Base-by-base conservation (phyloP, 2,113 vertebrate species). In the Gadus chalcogrammus region DNA sequence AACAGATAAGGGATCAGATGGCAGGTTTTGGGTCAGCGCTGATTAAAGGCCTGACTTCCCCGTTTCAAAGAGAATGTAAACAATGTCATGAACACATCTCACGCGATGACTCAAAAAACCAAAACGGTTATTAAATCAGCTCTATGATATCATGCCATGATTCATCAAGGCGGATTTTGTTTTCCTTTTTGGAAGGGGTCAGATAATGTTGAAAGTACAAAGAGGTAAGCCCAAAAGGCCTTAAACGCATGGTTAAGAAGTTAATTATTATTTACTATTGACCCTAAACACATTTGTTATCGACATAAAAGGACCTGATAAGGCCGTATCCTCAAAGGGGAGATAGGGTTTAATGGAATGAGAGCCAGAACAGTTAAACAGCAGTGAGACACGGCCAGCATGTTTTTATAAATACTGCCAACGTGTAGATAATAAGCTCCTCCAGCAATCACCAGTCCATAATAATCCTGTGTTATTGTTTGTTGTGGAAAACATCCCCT, bases 211-310 rank as follows among this genome's bases (percentile, higher is more conserved):
- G 38, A 75, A 83, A 82, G 74, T 22, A 72, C 79, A 84, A 79
- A 88, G 42, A 48, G 78, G 79, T 78, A 81, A 79, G 86, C 83
- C 86, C 2, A 48, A 84, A 84, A 82, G 79, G 80, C 70, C 73
- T 85, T 85, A 85, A 87, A 89, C 85, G 86, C 84, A 74, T 77
- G 79, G 61, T 81, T 80, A 78, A 84, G 77, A 64, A 62, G 82
- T 87, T 90, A 87, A 89, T 90, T 87, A 90, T 89, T 83, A 87
- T 69, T 78, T 82, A 71, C 87, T 90, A 87, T 89, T 85, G 83
- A 85, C 76, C 79, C 76, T 77, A 81, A 85, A 89, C 79, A 88
- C 74, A 27, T 77, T 79, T 84, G 77, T 84, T 83, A 83, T 87
- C 86, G 79, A 79, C 82, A 81, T 78, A 63, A 75, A 82, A 78